Evolutionary conservation across 2,113 vertebrate genomes (phyloP), one percentile per base, ranked within the genome.

Genomic region (Oreochromis spilurus): DNA sequence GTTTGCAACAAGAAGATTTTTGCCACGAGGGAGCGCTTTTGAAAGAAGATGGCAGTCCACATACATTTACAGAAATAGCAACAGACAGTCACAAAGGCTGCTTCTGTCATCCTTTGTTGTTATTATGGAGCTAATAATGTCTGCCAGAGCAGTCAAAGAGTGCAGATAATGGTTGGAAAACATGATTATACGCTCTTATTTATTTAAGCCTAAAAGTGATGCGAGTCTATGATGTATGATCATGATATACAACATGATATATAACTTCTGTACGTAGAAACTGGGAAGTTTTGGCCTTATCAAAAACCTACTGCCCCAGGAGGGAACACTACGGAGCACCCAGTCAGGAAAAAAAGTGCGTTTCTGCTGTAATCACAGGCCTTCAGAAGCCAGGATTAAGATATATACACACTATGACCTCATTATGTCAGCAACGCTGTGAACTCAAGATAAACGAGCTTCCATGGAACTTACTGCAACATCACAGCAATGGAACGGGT

Each of bases 351-450:
- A 52, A 21, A 67, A 38, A 48, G 60, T 82, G 81, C 62, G 60
- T 62, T 79, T 88, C 87, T 89, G 40, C 57, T 70, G 84, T 84
- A 84, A 92, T 92, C 89, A 81, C 50, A 81, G 52, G 43, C 84
- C 82, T 88, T 87, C 81, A 90, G 82, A 93, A 81, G 31, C 52
- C 81, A 79, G 81, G 84, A 90, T 92, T 92, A 84, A 79, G 87
- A 93, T 81, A 88, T 86, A 84, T 11, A 87, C 79, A 48, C 82
- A 86, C 53, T 48, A 90, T 94, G 94, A 93, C 94, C 93, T 88
- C 93, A 94, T 95, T 95, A 93, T 92, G 93, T 93, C 95, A 94
- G 86, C 70, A 21, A 19, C 62, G 77, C 88, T 79, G 81, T 81
- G 79, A 91, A 89, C 86, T 88, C 72, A 4, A 90, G 89, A 94